Conservation (phyloP, 2,797 vertebrate species). For the Karalla daura region DNA sequence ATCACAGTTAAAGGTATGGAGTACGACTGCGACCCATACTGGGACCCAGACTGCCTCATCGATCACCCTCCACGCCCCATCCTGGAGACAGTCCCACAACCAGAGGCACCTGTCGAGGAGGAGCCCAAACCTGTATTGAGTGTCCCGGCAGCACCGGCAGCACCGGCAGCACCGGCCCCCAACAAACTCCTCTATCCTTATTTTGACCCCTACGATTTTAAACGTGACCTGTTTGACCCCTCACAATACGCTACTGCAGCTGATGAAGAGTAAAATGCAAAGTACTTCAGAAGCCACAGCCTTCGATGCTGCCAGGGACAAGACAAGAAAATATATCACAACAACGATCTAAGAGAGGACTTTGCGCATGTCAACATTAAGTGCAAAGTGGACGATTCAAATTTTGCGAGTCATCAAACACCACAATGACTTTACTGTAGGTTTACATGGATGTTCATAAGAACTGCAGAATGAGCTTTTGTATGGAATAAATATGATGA, state of each 20-base stretch:
- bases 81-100: slow-evolving; percentile 18
- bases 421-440: not conserved
- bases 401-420: not conserved
- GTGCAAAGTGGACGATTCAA: not conserved
- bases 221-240: slow-evolving; percentile 78
- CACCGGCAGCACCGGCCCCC: slow-evolving; percentile 16
- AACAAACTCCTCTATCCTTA: slow-evolving; percentile 31
- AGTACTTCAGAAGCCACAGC: not conserved
- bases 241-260: slow-evolving; percentile 60
- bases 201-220: slow-evolving; percentile 79
- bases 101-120: slow-evolving; percentile 44
- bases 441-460: not conserved
- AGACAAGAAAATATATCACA: not conserved
- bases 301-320: not conserved
- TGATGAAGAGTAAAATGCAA: slow-evolving; percentile 50
- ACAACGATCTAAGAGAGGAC: slow-evolving; percentile 7
- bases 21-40: slow-evolving; percentile 84
- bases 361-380: slow-evolving; percentile 6
- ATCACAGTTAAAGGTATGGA: slow-evolving; percentile 70
- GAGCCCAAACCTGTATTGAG: slow-evolving; percentile 40
- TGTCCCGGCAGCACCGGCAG: slow-evolving; percentile 18
- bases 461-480: slow-evolving; percentile 18
- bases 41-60: slow-evolving; percentile 84
- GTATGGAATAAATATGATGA: slow-evolving; percentile 19
- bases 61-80: slow-evolving; percentile 74